These are phyloP conservation scores for Monopis laevigella DNA, from an alignment of 2,888 invertebrate genomes.

Conservation along the genomic window DNA sequence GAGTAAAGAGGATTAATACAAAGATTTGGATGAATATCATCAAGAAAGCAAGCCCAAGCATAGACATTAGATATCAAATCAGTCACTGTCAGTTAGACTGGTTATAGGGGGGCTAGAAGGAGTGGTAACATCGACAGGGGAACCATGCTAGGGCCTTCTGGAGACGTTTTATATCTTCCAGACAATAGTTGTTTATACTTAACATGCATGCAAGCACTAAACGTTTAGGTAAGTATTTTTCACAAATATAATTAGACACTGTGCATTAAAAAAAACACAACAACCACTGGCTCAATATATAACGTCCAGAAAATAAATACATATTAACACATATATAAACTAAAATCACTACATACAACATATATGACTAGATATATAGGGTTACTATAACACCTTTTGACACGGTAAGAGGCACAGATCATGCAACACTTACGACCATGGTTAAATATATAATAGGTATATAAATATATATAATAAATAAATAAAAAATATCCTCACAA, in stretches of 20 bases:
- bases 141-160: conserved; percentile 1
- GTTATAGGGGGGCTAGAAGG: no score
- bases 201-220: conserved; percentile 6
- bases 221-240: conserved; percentile 29
- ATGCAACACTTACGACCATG: conserved; percentile 53
- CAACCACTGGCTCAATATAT: conserved; percentile 2
- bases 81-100: conserved; percentile 24
- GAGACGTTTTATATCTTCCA: background rate
- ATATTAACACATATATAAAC: no score
- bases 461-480: conserved; percentile 17
- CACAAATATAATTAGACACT: no score
- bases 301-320: conserved; percentile 10
- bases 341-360: conserved; percentile 61
- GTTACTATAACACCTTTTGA: conserved; percentile 53
- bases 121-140: no score
- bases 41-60: conserved; percentile 63
- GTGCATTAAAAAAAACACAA: background rate
- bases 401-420: conserved; percentile 60
- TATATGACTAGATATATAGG: conserved; percentile 61
- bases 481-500: conserved; percentile 27
- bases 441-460: background rate
- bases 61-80: conserved; percentile 47
- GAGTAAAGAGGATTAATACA: conserved; percentile 23
- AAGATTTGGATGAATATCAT: conserved; percentile 27
- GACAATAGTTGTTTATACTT: background rate